Evolutionary conservation across 1,140 invertebrate species (phyloP), one percentile per base, ranked within the genome.

Genomic region (Metaphire vulgaris): DNA sequence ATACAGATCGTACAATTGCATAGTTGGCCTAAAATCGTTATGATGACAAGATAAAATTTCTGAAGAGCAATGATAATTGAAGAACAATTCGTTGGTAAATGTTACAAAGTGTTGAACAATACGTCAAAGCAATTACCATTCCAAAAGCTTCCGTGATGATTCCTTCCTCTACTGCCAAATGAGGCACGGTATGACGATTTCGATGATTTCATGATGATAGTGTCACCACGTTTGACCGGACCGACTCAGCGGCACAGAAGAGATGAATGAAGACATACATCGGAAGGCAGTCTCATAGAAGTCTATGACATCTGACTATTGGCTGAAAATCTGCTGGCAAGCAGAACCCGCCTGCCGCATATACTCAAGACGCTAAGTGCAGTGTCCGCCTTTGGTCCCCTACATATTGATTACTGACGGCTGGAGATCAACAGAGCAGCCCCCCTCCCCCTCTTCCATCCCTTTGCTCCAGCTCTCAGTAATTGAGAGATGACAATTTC

Each of bases 231-330:
- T n/a, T n/a, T n/a, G n/a, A n/a, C n/a, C n/a, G n/a, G n/a, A 56
- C 21, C 41, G 6, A 56, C 6, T 56, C 6, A 56, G 21, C 41
- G 21, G 21, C 41, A 56, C 41, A 56, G 41, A 56, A 12, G 41
- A 56, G 41, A 56, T 56, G 21, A 56, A 56, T 56, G 41, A 56
- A 56, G 41, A 56, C 21, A 56, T 56, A 56, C 21, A 56, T 56
- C 41, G 6, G 21, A 6, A 56, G 21, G 41, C 41, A 12, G 6
- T 56, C 21, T 56, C 6, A 12, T 56, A 56, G 41, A 56, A 56
- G 41, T 56, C 41, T 56, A 56, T 56, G 41, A 56, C 41, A 56
- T 56, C 41, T 56, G 41, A 56, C 41, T 21, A 56, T 56, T 56
- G 41, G 41, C 41, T 56, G 41, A 21, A 56, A 56, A 21, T 6